Base-by-base conservation (phyloP, 2,888 invertebrate species). In the Phorcus lineatus region DNA sequence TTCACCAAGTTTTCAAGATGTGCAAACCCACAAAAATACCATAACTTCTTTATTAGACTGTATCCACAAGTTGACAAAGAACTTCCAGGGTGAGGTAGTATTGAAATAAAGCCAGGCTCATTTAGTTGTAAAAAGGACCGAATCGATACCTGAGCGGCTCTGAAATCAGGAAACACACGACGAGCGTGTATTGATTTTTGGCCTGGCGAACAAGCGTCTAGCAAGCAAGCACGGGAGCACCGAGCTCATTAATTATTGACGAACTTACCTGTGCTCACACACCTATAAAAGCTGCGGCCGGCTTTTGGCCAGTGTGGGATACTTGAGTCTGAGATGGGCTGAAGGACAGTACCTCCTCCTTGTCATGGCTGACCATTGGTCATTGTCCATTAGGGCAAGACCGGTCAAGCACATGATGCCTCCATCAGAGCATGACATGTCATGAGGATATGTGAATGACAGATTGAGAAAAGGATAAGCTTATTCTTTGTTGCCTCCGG, bases 161-260 rank as follows among this genome's bases (percentile, higher is more conserved):
- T 31, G 70, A 70, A 36, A 70, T 70, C 70, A 70, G 70, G 70
- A 70, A 70, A 70, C 70, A 70, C 36, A 36, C 70, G 19, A n/a
- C n/a, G 62, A 62, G 28, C 62, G 24, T 11, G 40, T 70, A 70
- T 70, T 70, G 70, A 70, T 70, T 70, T 70, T 70, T 40, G 19
- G 36, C 31, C 40, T 70, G 31, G 36, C 19, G 70, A 70, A 70
- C 70, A 70, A 36, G 19, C 28, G 70, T 19, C 57, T 47, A 70
- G 70, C 31, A 16, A 36, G 28, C 36, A 47, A 36, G 70, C 36
- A 40, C 40, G 11, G 70, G 70, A 31, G 31, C 40, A 31, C 24
- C 40, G 70, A 70, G 70, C 70, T 70, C 70, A 70, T 70, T 70
- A 70, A 70, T 70, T 70, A 70, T 70, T 70, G 70, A 70, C 36